Base-by-base conservation (phyloP, 2,888 invertebrate genomes). In the Hyles lineata region DNA sequence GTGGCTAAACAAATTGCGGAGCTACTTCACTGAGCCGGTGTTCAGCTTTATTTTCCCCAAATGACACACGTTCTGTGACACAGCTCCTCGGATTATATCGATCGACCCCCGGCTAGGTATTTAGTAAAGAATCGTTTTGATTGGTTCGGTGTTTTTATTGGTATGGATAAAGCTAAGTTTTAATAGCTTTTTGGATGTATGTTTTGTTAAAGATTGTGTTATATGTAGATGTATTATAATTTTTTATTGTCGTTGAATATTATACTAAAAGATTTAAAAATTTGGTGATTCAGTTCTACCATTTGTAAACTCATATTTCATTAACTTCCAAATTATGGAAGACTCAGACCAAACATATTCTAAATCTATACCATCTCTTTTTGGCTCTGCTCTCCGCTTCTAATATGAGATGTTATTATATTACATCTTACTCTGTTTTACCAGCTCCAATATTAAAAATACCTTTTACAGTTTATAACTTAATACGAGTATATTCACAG, bases 1-100 rank as follows among this genome's bases (percentile, higher is more conserved):
- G 89, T 90, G 85, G 85, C 86, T 84, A 90, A 92, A 91, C 89
- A 90, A 92, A 90, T 90, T 88, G 87, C 84, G 76, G 77, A 81
- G 83, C 88, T 89, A 92, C 90, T 93, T 91, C 87, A 83, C 81
- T 76, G 90, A 89, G 79, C 92, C 92, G 92, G 74, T 76, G 80
- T 82, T 81, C 80, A 87, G 87, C 87, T 88, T 88, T 85, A 87
- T 88, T 87, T 87, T 85, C 85, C 87, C 87, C 86, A 89, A 89
- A 90, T 88, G 89, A 89, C 88, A 89, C 84, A 85, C 87, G 79
- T 72, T 73, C 71, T 76, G 80, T 79, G 80, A 82, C 79, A 81
- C 80, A 81, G 77, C 76, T 77, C 82, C 82, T 80, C 82, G 89
- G 89, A 88, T 91, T 92, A 89, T 84, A 89, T 91, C 87, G 90